Evolutionary conservation across 2,888 invertebrate species (phyloP), one percentile per base, ranked within the genome.

Genomic region (Troilus luridus): DNA sequence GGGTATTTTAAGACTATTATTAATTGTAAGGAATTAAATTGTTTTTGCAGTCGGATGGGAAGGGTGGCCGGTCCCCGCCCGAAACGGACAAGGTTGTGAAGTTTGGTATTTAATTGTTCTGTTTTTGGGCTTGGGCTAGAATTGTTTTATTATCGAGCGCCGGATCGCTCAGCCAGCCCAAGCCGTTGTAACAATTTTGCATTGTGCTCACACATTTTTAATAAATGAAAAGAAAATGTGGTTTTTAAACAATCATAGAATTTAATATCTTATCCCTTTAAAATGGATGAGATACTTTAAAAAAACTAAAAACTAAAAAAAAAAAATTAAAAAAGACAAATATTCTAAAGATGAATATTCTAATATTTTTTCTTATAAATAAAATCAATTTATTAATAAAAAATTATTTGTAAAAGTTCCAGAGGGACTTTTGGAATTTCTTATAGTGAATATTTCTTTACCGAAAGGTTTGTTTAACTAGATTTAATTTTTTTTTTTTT

Each of bases 331-430:
- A 88, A 88, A 92, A 91, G 91, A 91, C 91, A 88, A 92, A 92
- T 92, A 92, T 92, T 92, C 92, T 92, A 92, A 92, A 92, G 92
- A 90, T 88, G 92, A 91, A 92, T 92, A 92, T 92, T 92, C 92
- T 92, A 92, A 92, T 92, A 91, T 92, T 92, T 91, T 92, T 92
- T 91, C 91, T 90, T 91, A 91, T 91, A 92, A 91, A 72, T 88
- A 85, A 90, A 90, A 90, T 90, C 85, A 88, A 88, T 90, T 88
- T 64, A 85, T 67, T 85, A 90, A 89, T 89, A 90, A 90, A 77
- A 88, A 90, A 88, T 90, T 85, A 90, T 90, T 90, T 90, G 90
- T 90, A 90, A 90, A 90, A 88, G 85, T 90, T 88, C 90, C 88
- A 60, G 85, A 90, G 85, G 90, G 88, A 90, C 90, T 90, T 90